Evolutionary conservation across 2,797 vertebrate genomes (phyloP).

Genomic region (Sciurus vulgaris): DNA sequence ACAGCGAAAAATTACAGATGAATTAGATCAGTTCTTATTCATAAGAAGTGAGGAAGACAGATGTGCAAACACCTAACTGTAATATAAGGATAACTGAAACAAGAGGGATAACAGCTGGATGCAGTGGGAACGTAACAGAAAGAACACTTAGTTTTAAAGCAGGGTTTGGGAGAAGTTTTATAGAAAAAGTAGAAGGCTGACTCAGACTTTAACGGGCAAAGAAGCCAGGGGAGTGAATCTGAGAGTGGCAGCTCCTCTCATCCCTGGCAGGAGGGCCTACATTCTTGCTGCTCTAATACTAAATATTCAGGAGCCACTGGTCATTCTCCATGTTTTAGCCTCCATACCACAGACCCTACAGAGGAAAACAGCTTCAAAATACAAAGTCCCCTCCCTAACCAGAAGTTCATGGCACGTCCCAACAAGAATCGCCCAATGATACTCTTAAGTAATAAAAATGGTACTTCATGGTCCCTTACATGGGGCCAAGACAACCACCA

Average conservation of each 20-base stretch:
- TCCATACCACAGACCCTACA: background rate
- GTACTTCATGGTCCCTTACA: background rate
- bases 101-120: background rate
- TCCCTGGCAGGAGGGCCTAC: background rate
- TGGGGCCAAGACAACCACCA: background rate
- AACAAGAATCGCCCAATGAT: background rate
- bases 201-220: background rate
- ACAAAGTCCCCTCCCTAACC: background rate
- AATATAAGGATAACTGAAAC: background rate
- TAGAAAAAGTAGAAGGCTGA: background rate
- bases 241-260: background rate
- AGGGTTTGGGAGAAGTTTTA: background rate
- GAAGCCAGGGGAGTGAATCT: background rate
- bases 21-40: slow-evolving; percentile 33
- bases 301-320: background rate
- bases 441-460: background rate
- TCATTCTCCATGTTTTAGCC: background rate
- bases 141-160: slow-evolving; percentile 35
- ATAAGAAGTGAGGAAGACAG: background rate
- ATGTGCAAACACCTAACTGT: background rate
- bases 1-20: slow-evolving; percentile 39
- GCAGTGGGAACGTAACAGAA: background rate
- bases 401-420: background rate
- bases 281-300: background rate
- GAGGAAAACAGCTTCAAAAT: background rate